These are phyloP conservation scores for Desmodus rotundus DNA, from an alignment of 2,113 vertebrate genomes.

Conservation along the genomic window DNA sequence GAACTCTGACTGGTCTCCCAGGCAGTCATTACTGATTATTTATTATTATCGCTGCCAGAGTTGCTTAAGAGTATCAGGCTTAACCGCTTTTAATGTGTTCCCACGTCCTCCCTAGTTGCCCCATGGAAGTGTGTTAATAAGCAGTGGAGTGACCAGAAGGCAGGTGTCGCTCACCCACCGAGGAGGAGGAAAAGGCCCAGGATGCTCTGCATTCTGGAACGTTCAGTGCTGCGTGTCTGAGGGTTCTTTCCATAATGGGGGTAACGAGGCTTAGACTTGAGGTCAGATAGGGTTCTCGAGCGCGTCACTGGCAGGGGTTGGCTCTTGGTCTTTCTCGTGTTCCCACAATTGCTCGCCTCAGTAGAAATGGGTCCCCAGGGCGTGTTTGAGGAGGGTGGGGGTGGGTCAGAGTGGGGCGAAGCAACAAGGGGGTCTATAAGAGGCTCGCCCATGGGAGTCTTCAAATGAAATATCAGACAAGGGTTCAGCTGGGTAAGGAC, in stretches of 20 bases:
- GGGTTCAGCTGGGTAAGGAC: background rate
- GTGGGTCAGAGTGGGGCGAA: background rate
- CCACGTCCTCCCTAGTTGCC: background rate
- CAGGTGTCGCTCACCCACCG: background rate
- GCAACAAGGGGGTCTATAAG: rapidly evolving
- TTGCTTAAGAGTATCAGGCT: background rate
- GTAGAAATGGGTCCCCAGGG: background rate
- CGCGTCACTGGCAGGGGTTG: background rate
- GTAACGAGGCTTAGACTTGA: too few relatives aligned
- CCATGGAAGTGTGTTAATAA: background rate
- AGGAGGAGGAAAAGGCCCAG: background rate
- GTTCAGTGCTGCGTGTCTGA: background rate
- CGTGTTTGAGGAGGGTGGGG: too few relatives aligned
- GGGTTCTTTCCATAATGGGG: background rate
- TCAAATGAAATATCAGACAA: too few relatives aligned
- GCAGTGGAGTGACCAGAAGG: background rate
- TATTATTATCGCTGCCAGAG: background rate
- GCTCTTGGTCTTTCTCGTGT: background rate
- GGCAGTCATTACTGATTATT: background rate
- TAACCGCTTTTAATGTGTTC: background rate
- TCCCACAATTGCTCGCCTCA: background rate
- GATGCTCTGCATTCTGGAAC: background rate
- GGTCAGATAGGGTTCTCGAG: background rate
- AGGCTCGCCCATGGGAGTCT: background rate
- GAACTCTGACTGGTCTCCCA: background rate